Base-by-base conservation (phyloP, 1,140 invertebrate genomes). In the Drosophila sturtevanti region DNA sequence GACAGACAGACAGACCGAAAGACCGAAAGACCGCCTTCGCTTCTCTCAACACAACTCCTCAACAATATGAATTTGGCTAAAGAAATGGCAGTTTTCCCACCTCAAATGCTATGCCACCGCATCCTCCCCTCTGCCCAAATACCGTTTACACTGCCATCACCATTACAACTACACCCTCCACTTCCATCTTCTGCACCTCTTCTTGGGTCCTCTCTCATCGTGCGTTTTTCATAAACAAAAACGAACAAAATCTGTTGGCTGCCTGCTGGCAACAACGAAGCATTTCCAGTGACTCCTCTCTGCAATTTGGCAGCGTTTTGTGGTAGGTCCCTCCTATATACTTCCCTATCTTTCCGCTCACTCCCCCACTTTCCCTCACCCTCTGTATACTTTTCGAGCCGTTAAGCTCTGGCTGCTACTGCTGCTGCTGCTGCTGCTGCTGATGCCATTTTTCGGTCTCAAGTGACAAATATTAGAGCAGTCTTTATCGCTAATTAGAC, bases 381-480 rank as follows among this genome's bases (percentile, higher is more conserved):
- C 27, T 60, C 58, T 22, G 4, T 16, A 4, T 48, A 12, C 6
- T 35, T 59, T 27, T 52, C 27, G 41, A 48, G 41, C 41, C 41
- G 41, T 48, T 48, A 48, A 48, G 21, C 62, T 51, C 41, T 37
- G 62, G 16, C 21, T 31, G 31, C 60, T 51, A 24, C 22, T 18
- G 38, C n/a, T 22, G 58, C 62, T 65, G 66, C 63, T 54, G 74
- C 31, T 63, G 71, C 54, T 60, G 58, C 64, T 61, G 72, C 71
- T 55, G 54, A 59, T 76, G 73, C 73, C 72, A 76, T 75, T 86
- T 82, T 89, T 89, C 75, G 84, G 84, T 87, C 82, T 87, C 82
- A 79, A 87, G 82, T 87, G 82, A 87, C 82, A 87, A 87, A 87
- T 87, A 87, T 87, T 87, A 87, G 84, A 87, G 84, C 79, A 87